Conservation (phyloP, 2,888 invertebrate species). For the Drosophila pseudotalamancana region DNA sequence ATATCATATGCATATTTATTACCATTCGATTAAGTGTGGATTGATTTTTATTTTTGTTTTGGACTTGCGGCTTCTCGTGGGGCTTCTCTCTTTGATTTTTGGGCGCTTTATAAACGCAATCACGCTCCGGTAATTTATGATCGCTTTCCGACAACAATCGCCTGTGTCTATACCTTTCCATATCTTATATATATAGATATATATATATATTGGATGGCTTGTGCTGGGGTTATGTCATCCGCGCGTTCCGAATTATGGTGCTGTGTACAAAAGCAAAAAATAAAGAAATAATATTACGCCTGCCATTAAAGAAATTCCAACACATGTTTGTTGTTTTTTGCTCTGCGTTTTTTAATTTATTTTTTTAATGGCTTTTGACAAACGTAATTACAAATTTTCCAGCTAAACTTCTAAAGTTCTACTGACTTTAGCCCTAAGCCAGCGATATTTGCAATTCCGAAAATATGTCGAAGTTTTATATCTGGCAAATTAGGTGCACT, state of each 20-base stretch:
- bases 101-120: constrained; percentile 56
- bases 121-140: constrained; percentile 80
- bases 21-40: constrained; percentile 36
- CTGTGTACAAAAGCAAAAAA: constrained; percentile 20
- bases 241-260: constrained; percentile 37
- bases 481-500: too few species aligned
- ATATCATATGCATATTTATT: constrained; percentile 18
- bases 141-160: constrained; percentile 26
- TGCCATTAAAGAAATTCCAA: constrained; percentile 50
- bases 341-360: neutral
- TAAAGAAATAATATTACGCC: constrained; percentile 43
- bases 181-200: neutral
- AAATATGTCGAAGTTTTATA: too few species aligned
- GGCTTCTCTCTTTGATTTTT: constrained; percentile 5
- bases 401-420: neutral
- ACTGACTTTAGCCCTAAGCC: too few species aligned
- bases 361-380: constrained; percentile 19
- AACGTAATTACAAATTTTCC: neutral
- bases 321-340: neutral
- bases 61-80: constrained; percentile 5
- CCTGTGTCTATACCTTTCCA: neutral
- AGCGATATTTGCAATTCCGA: too few species aligned
- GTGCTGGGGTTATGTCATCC: constrained; percentile 42
- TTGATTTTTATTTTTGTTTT: constrained; percentile 6
- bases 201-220: neutral